Evolutionary conservation across 2,113 vertebrate genomes (phyloP).

Genomic region (Microtus oregoni): DNA sequence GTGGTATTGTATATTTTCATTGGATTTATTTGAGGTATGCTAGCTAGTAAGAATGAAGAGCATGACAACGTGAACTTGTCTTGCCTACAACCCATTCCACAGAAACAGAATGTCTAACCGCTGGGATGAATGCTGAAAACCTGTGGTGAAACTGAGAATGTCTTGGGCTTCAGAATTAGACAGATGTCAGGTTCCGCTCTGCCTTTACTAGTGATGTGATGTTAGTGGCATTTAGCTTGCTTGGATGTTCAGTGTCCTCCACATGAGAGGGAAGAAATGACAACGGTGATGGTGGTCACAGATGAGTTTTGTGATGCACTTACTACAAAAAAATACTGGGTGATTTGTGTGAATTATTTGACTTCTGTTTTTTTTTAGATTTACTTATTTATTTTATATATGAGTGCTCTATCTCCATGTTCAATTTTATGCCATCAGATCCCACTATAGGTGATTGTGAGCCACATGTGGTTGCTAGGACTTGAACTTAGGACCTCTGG

Average conservation of each 20-base stretch:
- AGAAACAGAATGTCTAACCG: not conserved
- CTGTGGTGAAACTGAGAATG: not conserved
- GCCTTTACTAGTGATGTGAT: not conserved
- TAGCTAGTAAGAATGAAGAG: slow-evolving; percentile 12
- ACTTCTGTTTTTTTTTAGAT: not conserved
- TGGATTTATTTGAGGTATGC: slow-evolving; percentile 55
- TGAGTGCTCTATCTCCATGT: not conserved
- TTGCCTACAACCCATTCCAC: not conserved
- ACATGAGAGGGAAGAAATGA: not conserved
- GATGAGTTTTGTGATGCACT: not conserved
- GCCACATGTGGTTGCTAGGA: not conserved
- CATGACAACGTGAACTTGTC: not conserved
- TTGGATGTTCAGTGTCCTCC: not conserved
- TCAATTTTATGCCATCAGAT: not conserved
- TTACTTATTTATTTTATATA: not conserved
- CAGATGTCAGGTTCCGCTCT: not conserved
- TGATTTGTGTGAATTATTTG: not conserved
- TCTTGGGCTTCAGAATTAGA: not conserved
- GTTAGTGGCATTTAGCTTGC: not conserved
- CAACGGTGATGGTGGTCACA: not conserved
- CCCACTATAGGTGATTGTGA: not conserved
- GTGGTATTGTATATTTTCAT: not conserved
- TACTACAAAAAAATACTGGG: not conserved
- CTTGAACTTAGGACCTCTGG: not conserved
- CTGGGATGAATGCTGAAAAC: not conserved